Base-by-base conservation (phyloP, 2,797 vertebrate genomes). In the Lepidocolaptes lacrymiger region DNA sequence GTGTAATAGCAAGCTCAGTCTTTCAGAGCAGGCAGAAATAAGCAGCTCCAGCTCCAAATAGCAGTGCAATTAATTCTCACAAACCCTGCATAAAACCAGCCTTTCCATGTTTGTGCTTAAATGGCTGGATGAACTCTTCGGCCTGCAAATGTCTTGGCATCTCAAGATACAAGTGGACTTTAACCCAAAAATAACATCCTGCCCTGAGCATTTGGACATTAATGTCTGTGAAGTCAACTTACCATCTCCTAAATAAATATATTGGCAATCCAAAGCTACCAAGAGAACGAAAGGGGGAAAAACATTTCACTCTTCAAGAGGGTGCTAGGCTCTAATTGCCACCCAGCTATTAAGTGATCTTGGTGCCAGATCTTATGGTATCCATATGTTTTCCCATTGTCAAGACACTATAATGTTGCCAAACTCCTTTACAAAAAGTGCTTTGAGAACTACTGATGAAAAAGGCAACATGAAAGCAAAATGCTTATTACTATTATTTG, bases 351-450 rank as follows among this genome's bases (percentile, higher is more conserved):
- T 88, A 78, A 79, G n/a, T 39, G 63, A 79, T 91, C 67, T 58
- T 74, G 43, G 39, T 89, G 93, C 74, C 89, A 87, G 71, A 78
- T 58, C 56, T 23, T 89, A 66, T 36, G 77, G 55, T 30, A 34
- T 69, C 74, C 81, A 55, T 66, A 88, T 82, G 89, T 82, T 93
- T 95, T 94, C 52, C 48, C 67, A 85, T 52, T 76, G 39, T 55
- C 72, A 82, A 85, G 36, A 73, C 24, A 73, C 27, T 8, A 43
- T 2, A 26, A 18, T 48, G 69, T 85, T 8, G 28, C 41, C 55
- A 89, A 89, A 59, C 36, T 51, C 44, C n/a, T 90, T 82, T 66
- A 64, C 21, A 81, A 55, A 82, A 76, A 74, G 37, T 46, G 13
- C 28, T 85, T 88, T 68, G 34, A 89, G 63, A 91, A 54, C 27